Percentiles rank a stretch among this genome's conserved stretches.
phyloP scores from a whole-genome alignment of 1,140 invertebrate species.

The Melanaphis sacchari region DNA sequence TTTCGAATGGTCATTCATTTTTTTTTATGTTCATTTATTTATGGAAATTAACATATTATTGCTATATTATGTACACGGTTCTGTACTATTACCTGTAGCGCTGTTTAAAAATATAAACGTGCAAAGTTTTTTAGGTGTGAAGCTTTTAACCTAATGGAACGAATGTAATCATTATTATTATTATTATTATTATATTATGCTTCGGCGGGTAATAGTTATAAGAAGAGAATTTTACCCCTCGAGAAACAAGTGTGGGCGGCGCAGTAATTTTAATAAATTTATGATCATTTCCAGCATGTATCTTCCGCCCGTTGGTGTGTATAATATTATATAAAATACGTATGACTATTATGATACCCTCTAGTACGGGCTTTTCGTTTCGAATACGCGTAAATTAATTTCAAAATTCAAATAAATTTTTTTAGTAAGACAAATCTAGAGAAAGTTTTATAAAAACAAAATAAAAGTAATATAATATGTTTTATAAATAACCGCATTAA shows the following conservation, averaged over 20 bases:
- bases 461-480: neutral
- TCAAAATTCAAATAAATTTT: neutral
- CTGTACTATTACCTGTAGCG: neutral
- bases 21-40: neutral
- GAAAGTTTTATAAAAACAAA: neutral
- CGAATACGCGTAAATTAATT: neutral
- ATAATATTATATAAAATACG: neutral
- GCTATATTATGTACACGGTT: neutral
- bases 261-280: slow-evolving; percentile 26
- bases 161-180: neutral
- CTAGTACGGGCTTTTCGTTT: neutral
- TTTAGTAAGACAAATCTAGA: neutral
- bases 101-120: neutral
- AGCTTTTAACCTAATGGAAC: slow-evolving; percentile 52
- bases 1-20: slow-evolving; percentile 1
- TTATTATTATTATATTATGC: neutral
- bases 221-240: neutral
- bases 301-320: neutral
- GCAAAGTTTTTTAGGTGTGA: slow-evolving; percentile 23
- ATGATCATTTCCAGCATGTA: neutral
- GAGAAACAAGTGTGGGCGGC: neutral
- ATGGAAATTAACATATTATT: slow-evolving; percentile 43
- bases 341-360: neutral
- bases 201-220: neutral
- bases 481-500: neutral